Evolutionary conservation across 2,888 invertebrate species (phyloP).

Genomic region (Cheilosia impressa): DNA sequence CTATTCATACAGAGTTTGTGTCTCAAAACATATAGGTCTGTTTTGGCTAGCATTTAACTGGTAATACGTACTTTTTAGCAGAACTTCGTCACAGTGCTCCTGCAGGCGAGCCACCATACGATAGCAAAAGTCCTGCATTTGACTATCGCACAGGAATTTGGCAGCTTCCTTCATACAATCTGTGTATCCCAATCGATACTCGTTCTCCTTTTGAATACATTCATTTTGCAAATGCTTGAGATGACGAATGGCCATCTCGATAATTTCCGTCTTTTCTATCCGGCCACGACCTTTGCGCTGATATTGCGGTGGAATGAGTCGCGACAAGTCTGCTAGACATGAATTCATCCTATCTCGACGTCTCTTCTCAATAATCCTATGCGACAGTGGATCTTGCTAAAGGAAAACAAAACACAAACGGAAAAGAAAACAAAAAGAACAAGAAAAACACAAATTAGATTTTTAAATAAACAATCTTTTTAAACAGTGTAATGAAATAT

Average conservation of each 20-base stretch:
- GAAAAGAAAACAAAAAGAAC: slow-evolving; percentile 35
- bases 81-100: slow-evolving; percentile 89
- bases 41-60: too few species aligned
- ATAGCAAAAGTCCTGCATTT: slow-evolving; percentile 92
- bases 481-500: slow-evolving; percentile 2
- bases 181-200: slow-evolving; percentile 93
- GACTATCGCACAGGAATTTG: slow-evolving; percentile 93
- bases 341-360: slow-evolving; percentile 98
- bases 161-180: slow-evolving; percentile 96
- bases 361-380: slow-evolving; percentile 97
- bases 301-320: slow-evolving; percentile 96
- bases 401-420: slow-evolving; percentile 32
- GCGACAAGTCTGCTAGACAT: slow-evolving; percentile 95
- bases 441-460: slow-evolving; percentile 21
- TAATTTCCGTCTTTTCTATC: slow-evolving; percentile 98
- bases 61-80: slow-evolving; percentile 85
- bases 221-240: slow-evolving; percentile 93
- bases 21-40: too few species aligned
- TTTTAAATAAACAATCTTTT: not conserved
- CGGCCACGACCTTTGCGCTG: slow-evolving; percentile 97
- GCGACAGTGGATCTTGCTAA: slow-evolving; percentile 98
- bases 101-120: slow-evolving; percentile 93
- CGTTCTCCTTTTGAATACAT: slow-evolving; percentile 82
- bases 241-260: slow-evolving; percentile 98
- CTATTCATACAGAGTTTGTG: too few species aligned